Percentiles rank a stretch among this genome's conserved stretches.
phyloP scores from a whole-genome alignment of 2,888 invertebrate species.

The Dicycla oo region DNA sequence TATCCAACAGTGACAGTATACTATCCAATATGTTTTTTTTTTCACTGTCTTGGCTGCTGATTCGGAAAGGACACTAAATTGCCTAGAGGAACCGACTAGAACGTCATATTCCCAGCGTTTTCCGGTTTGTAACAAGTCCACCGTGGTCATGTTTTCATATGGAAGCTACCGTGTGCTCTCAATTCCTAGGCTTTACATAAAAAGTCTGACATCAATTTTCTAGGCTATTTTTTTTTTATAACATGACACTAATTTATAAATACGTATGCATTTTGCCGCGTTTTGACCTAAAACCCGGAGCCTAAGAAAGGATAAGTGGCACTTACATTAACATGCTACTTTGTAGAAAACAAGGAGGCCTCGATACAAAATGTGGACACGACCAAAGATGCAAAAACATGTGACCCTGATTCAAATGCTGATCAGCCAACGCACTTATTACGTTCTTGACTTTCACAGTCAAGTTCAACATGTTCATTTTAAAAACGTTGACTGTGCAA shows the following conservation, averaged over 20 bases:
- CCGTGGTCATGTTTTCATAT: background rate
- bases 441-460: conserved; percentile 65
- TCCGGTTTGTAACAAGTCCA: conserved; percentile 3
- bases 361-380: conserved; percentile 46
- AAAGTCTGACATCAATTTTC: conserved; percentile 11
- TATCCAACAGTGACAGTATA: background rate
- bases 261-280: conserved; percentile 33
- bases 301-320: conserved; percentile 57
- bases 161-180: background rate
- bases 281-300: conserved; percentile 51
- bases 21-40: background rate
- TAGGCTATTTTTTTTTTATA: conserved; percentile 15
- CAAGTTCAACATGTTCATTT: conserved; percentile 66
- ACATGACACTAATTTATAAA: conserved; percentile 40
- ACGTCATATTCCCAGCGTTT: conserved; percentile 2
- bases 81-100: background rate
- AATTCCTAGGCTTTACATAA: conserved; percentile 11
- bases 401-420: conserved; percentile 65
- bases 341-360: conserved; percentile 53
- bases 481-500: conserved; percentile 53
- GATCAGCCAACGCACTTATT: conserved; percentile 63
- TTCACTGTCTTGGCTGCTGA: background rate
- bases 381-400: conserved; percentile 54
- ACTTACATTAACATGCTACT: conserved; percentile 59
- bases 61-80: conserved; percentile 17